Base-by-base conservation (phyloP, 2,888 invertebrate genomes). In the Calameuta idolon region DNA sequence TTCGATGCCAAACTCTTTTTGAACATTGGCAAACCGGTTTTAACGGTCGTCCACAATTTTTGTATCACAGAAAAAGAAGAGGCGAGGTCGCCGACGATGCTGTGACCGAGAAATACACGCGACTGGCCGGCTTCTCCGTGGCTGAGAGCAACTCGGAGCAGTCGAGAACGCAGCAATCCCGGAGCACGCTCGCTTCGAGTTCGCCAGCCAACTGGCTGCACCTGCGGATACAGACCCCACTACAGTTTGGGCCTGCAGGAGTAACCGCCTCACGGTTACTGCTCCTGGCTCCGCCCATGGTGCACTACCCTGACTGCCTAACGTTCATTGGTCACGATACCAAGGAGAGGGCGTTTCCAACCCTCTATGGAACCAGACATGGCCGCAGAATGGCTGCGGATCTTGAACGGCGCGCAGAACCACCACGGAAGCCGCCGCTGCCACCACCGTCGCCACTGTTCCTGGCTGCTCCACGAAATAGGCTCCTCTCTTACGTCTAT, bases 121-220 rank as follows among this genome's bases (percentile, higher is more conserved):
- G 55, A 55, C 55, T 55, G 55, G 55, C 55, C 55, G 55, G 55
- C 55, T 55, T 55, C 55, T 55, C 55, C 55, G 55, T 55, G 55
- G 55, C 55, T 55, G 9, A 23, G 9, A 55, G 55, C 55, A 55
- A 55, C 55, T 55, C 55, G 55, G 55, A 55, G 55, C 55, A 55
- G 55, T 55, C 55, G 55, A 55, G 55, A 55, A 55, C 55, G 55
- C 76, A 71, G 71, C 40, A 79, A 81, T 76, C 81, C 85, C 82
- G 85, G 85, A 87, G 87, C 88, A 83, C 88, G 85, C 89, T 87
- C 88, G 87, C 86, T 85, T 87, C 88, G 88, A 89, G 90, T 89
- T 90, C 88, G 89, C 88, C 90, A 89, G 87, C 87, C 88, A 89
- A 91, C 91, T 91, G 86, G 83, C 86, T 86, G 89, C 88, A 87